phyloP scores from a whole-genome alignment of 2,113 vertebrate genomes.

The Lampris incognitus region DNA sequence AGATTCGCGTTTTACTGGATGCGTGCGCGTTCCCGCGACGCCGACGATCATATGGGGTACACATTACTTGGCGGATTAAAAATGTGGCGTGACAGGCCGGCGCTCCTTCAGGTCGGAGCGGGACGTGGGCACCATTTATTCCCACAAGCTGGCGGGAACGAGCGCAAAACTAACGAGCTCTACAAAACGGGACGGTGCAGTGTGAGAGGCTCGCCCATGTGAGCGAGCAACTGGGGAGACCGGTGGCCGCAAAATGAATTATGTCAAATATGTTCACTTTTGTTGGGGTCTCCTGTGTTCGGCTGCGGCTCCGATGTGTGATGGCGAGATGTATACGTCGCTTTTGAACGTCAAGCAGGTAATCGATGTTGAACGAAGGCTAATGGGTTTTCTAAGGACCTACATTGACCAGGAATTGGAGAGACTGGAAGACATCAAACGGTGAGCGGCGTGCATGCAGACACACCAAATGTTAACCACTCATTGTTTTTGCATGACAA shows the following conservation, averaged over 20 bases:
- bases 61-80: neutral
- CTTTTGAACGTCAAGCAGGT: conserved; percentile 79
- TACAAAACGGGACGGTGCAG: too few species aligned
- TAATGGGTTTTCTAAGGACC: conserved; percentile 71
- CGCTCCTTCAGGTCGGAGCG: neutral
- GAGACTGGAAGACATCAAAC: conserved; percentile 79
- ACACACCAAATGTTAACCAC: too few species aligned
- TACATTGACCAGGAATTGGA: conserved; percentile 80
- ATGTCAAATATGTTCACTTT: neutral
- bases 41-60: neutral
- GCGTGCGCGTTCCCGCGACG: too few species aligned
- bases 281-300: conserved; percentile 25
- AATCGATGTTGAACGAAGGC: conserved; percentile 73
- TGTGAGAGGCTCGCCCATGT: too few species aligned
- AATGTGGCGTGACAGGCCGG: conserved; percentile 4
- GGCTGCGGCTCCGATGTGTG: conserved; percentile 23
- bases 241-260: conserved; percentile 29
- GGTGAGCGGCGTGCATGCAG: conserved; percentile 68
- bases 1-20: too few species aligned
- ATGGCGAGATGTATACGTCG: conserved; percentile 79
- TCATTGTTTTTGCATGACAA: too few species aligned
- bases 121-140: neutral
- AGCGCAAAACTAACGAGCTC: neutral
- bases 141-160: neutral
- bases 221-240: neutral